Evolutionary conservation across 1,140 invertebrate species (phyloP).

Genomic region (Parapsyche elsis): DNA sequence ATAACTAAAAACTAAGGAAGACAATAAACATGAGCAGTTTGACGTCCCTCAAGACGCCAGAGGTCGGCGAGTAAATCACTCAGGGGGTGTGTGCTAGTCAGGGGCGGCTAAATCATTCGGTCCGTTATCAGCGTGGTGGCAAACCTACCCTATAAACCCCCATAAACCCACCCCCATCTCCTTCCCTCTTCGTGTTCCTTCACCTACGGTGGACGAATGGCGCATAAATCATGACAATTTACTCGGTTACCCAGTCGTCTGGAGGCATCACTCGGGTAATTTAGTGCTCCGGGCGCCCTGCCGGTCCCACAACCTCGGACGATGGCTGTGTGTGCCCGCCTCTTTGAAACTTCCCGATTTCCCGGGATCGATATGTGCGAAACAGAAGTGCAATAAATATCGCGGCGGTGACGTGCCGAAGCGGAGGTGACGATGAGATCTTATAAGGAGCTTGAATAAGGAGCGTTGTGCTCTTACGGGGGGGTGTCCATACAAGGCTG

Average conservation of each 20-base stretch:
- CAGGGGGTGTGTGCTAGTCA: conserved; percentile 18
- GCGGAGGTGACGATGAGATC: too few relatives aligned
- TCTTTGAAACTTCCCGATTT: neutral
- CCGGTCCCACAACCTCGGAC: neutral
- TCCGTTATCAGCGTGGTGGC: conserved; percentile 19
- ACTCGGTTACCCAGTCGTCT: conserved; percentile 44
- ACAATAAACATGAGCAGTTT: conserved; percentile 5
- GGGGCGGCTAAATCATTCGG: conserved; percentile 34
- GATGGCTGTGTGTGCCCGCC: neutral
- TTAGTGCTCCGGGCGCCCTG: conserved; percentile 17
- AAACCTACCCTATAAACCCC: too few relatives aligned
- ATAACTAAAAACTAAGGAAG: too few relatives aligned
- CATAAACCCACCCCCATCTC: neutral
- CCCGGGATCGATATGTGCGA: too few relatives aligned
- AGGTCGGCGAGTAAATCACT: conserved; percentile 39
- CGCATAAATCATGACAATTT: conserved; percentile 46
- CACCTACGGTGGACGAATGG: conserved; percentile 33
- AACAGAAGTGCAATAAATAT: too few relatives aligned
- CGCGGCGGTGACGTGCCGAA: too few relatives aligned
- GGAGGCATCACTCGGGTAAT: conserved; percentile 42
- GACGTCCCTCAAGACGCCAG: conserved; percentile 2
- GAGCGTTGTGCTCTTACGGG: too few relatives aligned
- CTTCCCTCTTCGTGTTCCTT: neutral
- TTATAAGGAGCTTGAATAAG: too few relatives aligned
- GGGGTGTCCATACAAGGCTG: too few relatives aligned